phyloP scores from a whole-genome alignment of 2,888 invertebrate species.

The Cremastinae sp. region DNA sequence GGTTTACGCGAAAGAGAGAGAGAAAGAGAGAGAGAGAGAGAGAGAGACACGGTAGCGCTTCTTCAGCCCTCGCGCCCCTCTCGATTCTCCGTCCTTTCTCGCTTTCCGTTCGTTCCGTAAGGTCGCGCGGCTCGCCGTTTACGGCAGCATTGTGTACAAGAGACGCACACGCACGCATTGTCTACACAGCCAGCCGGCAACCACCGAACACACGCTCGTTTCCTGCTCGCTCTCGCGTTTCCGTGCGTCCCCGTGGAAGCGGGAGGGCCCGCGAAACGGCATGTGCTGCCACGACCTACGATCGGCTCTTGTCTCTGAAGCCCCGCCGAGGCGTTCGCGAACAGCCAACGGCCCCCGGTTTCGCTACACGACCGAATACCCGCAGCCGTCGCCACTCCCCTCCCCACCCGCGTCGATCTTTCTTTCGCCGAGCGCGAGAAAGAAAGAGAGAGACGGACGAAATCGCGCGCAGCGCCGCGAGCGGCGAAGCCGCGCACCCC shows the following conservation, averaged over 20 bases:
- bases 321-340: constrained; percentile 21
- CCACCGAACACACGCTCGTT: constrained; percentile 8
- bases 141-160: constrained; percentile 41
- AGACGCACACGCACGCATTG: constrained; percentile 5
- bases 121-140: constrained; percentile 29
- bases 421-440: constrained; percentile 47
- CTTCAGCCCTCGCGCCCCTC: constrained; percentile 9
- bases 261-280: constrained; percentile 41
- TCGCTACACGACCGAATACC: constrained; percentile 63
- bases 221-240: constrained; percentile 17
- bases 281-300: constrained; percentile 60
- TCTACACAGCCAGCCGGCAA: no score
- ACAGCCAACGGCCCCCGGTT: constrained; percentile 42
- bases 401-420: constrained; percentile 46
- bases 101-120: constrained; percentile 34
- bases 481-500: constrained; percentile 14
- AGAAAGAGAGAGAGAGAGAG: neutral
- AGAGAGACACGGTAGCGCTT: neutral
- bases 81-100: neutral
- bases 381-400: constrained; percentile 60
- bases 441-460: no score
- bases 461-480: constrained; percentile 26
- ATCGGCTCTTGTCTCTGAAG: constrained; percentile 45
- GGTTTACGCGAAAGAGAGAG: neutral
- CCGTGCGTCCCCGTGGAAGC: constrained; percentile 13